phyloP scores from a whole-genome alignment of 2,888 invertebrate species.

The Hartigia nigra region DNA sequence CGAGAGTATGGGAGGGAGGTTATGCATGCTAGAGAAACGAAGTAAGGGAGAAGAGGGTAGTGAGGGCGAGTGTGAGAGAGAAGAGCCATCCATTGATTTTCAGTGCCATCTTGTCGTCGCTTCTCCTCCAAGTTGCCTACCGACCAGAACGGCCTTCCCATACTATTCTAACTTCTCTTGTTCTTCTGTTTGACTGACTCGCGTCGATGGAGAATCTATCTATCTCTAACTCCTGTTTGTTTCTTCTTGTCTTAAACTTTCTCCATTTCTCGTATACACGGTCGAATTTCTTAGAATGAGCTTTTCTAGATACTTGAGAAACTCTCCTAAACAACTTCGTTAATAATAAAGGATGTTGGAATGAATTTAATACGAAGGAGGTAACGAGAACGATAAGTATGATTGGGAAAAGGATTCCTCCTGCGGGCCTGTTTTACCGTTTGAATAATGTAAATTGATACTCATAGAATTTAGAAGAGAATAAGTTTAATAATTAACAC shows the following conservation, averaged over 20 bases:
- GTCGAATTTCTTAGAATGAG: background rate
- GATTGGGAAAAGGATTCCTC: background rate
- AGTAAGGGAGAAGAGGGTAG: conserved; percentile 20
- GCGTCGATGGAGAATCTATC: background rate
- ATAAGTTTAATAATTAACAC: background rate
- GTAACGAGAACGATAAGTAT: background rate
- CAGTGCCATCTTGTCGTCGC: conserved; percentile 64
- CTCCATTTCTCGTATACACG: background rate
- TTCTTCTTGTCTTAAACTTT: background rate
- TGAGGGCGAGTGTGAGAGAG: conserved; percentile 24
- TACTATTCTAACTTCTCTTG: background rate
- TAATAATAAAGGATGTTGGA: background rate
- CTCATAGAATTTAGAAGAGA: background rate
- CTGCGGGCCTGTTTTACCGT: background rate
- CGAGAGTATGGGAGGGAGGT: conserved; percentile 20
- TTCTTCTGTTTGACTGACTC: background rate
- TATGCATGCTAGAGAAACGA: conserved; percentile 10
- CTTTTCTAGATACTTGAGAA: background rate
- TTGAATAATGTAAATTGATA: background rate
- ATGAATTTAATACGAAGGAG: background rate
- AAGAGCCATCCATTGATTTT: conserved; percentile 62
- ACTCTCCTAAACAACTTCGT: background rate
- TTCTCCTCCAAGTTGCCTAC: conserved; percentile 41
- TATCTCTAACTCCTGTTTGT: background rate
- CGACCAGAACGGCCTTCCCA: conserved; percentile 21